phyloP scores from a whole-genome alignment of 2,113 vertebrate genomes.

The Dascyllus trimaculatus region DNA sequence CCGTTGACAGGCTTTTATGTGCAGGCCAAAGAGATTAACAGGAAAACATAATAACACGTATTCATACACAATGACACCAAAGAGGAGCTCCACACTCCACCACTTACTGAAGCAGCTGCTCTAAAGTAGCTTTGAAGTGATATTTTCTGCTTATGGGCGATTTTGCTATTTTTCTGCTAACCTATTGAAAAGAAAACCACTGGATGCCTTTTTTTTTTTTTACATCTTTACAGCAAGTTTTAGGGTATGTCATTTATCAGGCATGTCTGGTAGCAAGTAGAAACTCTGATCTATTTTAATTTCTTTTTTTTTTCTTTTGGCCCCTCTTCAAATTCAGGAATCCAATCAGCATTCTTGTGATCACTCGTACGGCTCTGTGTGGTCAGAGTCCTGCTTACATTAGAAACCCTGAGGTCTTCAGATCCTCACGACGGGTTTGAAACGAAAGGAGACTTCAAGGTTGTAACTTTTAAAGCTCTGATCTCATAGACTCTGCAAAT shows the following conservation, averaged over 20 bases:
- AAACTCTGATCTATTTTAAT: conserved; percentile 21
- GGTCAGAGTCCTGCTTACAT: not conserved
- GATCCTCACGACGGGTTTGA: not conserved
- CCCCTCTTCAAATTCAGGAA: not conserved
- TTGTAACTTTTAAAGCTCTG: not conserved
- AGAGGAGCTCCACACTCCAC: conserved; percentile 29
- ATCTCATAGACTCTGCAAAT: not conserved
- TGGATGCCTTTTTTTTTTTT: conserved; percentile 4
- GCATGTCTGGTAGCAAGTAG: conserved; percentile 4
- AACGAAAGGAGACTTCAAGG: not conserved
- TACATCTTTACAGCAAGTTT: conserved; percentile 24
- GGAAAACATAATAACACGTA: conserved; percentile 26
- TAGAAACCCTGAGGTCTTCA: not conserved
- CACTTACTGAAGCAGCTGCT: conserved; percentile 46
- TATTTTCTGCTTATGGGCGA: conserved; percentile 43
- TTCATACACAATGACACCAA: conserved; percentile 35
- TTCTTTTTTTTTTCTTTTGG: conserved; percentile 2
- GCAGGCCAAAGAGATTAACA: conserved; percentile 12
- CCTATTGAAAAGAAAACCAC: conserved; percentile 22
- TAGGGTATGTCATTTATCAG: conserved; percentile 14
- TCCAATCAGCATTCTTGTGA: not conserved
- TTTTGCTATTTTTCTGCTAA: conserved; percentile 35
- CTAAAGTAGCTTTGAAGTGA: conserved; percentile 52
- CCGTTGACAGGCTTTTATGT: not conserved
- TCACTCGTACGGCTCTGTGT: not conserved